Conservation (phyloP, 1,140 invertebrate species). For the Bombus superbus region DNA sequence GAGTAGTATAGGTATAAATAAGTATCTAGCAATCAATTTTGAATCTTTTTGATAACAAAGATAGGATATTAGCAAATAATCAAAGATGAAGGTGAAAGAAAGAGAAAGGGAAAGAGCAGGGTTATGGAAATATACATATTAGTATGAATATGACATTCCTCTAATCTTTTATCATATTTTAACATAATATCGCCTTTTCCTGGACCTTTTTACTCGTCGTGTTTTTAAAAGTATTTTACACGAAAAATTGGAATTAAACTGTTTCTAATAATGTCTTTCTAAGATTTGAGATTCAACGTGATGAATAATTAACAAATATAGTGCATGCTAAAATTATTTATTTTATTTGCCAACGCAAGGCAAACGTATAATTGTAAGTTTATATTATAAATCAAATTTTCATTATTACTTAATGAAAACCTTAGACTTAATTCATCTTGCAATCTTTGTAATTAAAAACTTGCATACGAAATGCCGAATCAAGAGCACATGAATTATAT, state of each 20-base stretch:
- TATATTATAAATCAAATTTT: constrained; percentile 49
- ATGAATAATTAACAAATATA: constrained; percentile 49
- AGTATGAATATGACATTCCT: constrained; percentile 57
- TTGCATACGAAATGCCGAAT: constrained; percentile 27
- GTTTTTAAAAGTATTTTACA: constrained; percentile 45
- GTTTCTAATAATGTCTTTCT: constrained; percentile 57
- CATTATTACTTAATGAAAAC: constrained; percentile 56
- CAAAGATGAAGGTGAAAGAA: constrained; percentile 13
- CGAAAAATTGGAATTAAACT: constrained; percentile 19
- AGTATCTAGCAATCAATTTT: constrained; percentile 46
- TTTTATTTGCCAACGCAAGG: constrained; percentile 51
- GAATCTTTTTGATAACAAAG: constrained; percentile 61
- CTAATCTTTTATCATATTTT: constrained; percentile 50
- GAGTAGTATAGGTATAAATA: constrained; percentile 49
- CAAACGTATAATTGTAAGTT: constrained; percentile 49
- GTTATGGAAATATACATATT: constrained; percentile 30
- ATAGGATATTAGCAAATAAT: constrained; percentile 33
- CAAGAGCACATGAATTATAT: constrained; percentile 37
- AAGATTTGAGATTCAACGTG: constrained; percentile 37
- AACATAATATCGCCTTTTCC: constrained; percentile 39
- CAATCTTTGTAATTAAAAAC: constrained; percentile 40
- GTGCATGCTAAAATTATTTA: constrained; percentile 57
- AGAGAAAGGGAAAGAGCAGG: constrained; percentile 35
- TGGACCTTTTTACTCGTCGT: constrained; percentile 41
- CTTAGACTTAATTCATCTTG: constrained; percentile 51